Conservation (phyloP, 2,888 invertebrate species). For the Amphipyra berbera region DNA sequence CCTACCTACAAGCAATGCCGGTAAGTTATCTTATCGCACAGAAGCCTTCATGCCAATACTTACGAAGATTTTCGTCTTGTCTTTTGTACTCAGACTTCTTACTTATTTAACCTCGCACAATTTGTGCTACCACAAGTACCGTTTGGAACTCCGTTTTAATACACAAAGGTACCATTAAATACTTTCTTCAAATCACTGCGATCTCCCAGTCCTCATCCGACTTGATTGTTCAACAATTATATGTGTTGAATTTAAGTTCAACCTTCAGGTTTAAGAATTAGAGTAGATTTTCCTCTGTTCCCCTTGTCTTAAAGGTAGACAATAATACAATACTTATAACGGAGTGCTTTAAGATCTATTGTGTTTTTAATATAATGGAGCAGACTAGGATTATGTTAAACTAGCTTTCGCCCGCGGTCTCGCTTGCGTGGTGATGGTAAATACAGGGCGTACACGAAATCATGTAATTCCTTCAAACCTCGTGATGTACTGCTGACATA, state of each 20-base stretch:
- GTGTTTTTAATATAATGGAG: conserved; percentile 30
- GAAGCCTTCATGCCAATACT: too few relatives aligned
- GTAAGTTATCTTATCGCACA: too few relatives aligned
- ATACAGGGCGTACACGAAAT: too few relatives aligned
- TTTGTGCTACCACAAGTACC: conserved; percentile 7
- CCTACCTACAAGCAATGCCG: too few relatives aligned
- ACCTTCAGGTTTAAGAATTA: neutral
- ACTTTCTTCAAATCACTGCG: conserved; percentile 17
- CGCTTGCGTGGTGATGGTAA: conserved; percentile 21
- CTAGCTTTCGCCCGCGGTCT: conserved; percentile 32
- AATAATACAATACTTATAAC: neutral
- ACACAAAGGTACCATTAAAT: conserved; percentile 28
- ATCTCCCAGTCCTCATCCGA: neutral
- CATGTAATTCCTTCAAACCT: too few relatives aligned
- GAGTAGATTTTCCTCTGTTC: conserved; percentile 11
- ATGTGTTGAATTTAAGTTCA: conserved; percentile 1
- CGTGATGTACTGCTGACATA: too few relatives aligned
- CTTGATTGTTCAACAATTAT: conserved; percentile 26
- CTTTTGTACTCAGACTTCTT: too few relatives aligned
- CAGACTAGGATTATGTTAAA: conserved; percentile 1
- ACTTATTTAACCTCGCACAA: too few relatives aligned
- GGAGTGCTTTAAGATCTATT: conserved; percentile 29
- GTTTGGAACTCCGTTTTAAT: conserved; percentile 17
- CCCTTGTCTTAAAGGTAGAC: neutral
- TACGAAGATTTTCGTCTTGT: too few relatives aligned